Base-by-base conservation (phyloP, 2,888 invertebrate genomes). In the Polydrusus cervinus region DNA sequence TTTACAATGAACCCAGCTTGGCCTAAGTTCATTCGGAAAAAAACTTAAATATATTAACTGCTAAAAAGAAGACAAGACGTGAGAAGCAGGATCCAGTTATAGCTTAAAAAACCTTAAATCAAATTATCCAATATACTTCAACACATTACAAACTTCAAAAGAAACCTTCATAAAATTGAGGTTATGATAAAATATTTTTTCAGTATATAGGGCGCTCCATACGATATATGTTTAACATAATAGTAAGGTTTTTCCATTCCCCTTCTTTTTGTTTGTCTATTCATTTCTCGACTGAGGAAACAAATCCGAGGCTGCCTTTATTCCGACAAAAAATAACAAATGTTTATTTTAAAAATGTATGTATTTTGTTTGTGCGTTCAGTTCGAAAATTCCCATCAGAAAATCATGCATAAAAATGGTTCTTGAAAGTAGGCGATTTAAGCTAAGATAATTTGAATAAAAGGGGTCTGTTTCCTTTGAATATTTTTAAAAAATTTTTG, bases 211-310 rank as follows among this genome's bases (percentile, higher is more conserved):
- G 57, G 45, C 9, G 57, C 47, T 8, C 38, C n/a, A 65, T 65
- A 47, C 65, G 62, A 71, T 65, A 71, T 71, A 65, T 71, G 47
- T 65, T 45, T 18, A 53, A 62, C 71, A 65, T 71, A 65, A 65
- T 3, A 34, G 9, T 34, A 7, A 25, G 45, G 30, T 25, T 70
- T 64, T 53, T 14, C 53, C 16, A 51, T 38, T n/a, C 16, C 60
- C 61, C 60, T 61, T 40, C 61, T 70, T 51, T 51, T 51, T 51
- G 45, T 71, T 71, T 71, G 71, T 71, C 62, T 64, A 62, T 43
- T 53, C 51, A 51, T 38, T 45, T 40, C 14, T 43, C 34, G 45
- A 34, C 38, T 34, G 16, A 34, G 66, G 49, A 43, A 71, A 65
- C 71, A 64, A 64, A 71, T 71, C 62, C 30, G 45, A 60, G 62